These are phyloP conservation scores for Sinocyclocheilus maitianheensis DNA, from an alignment of 2,113 vertebrate species.

Conservation along the genomic window DNA sequence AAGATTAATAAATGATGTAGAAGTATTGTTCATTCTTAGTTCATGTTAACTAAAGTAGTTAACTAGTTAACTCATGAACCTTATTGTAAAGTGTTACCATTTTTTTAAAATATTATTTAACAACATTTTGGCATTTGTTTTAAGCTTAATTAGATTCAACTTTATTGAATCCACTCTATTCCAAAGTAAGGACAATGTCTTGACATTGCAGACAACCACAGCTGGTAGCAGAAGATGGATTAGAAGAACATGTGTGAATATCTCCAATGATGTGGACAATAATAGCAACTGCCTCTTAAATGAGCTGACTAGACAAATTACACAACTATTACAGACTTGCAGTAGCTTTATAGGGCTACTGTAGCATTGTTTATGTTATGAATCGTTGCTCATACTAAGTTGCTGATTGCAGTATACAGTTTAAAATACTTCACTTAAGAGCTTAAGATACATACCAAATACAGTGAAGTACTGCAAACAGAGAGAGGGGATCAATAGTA, in stretches of 20 bases:
- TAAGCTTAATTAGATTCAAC: background rate
- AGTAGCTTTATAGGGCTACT: background rate
- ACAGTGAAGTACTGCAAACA: background rate
- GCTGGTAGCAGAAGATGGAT: slow-evolving; percentile 38
- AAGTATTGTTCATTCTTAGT: too few relatives aligned
- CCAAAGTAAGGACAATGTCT: background rate
- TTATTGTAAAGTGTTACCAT: too few relatives aligned
- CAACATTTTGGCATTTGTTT: too few relatives aligned
- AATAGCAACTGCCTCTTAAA: slow-evolving; percentile 23
- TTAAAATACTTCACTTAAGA: background rate
- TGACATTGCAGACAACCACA: slow-evolving; percentile 25
- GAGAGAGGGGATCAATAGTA: background rate
- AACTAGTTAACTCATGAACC: too few relatives aligned
- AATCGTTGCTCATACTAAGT: background rate
- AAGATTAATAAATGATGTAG: too few relatives aligned
- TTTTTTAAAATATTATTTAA: background rate
- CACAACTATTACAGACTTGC: slow-evolving; percentile 4
- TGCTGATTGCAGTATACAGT: background rate
- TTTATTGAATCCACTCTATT: background rate
- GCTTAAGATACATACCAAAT: background rate
- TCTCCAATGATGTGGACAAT: slow-evolving; percentile 52
- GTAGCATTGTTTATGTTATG: slow-evolving; percentile 1
- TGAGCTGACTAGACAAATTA: background rate
- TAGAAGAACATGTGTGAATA: slow-evolving; percentile 33
- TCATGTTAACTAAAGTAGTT: too few relatives aligned